Conservation (phyloP, 2,797 vertebrate genomes). For the Synanceia verrucosa region DNA sequence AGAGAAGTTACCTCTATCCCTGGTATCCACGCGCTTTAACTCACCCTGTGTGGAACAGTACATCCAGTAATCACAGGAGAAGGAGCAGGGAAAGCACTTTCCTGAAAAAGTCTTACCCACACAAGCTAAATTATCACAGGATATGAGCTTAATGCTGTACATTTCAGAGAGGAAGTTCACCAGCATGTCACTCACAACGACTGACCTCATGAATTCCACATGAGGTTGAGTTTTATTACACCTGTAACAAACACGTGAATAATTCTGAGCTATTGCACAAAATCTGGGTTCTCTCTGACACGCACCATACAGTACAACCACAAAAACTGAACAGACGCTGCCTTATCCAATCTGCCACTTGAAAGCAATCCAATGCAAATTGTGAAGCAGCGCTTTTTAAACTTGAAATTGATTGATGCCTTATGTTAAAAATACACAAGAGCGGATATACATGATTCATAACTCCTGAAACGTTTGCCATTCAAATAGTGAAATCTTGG, state of each 20-base stretch:
- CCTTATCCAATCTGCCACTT: constrained; percentile 64
- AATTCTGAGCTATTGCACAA: constrained; percentile 50
- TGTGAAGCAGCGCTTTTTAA: constrained; percentile 44
- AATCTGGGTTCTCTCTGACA: constrained; percentile 44
- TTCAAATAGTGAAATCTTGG: constrained; percentile 41
- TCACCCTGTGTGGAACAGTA: constrained; percentile 21
- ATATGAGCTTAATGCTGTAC: constrained; percentile 36
- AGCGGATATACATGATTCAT: constrained; percentile 45
- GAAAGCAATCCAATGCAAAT: constrained; percentile 68
- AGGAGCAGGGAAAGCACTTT: constrained; percentile 12
- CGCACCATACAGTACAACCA: constrained; percentile 45
- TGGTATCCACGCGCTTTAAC: constrained; percentile 1
- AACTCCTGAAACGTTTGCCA: constrained; percentile 45
- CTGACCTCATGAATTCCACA: constrained; percentile 36
- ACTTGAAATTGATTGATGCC: constrained; percentile 59
- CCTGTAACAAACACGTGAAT: constrained; percentile 65
- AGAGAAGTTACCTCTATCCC: not conserved
- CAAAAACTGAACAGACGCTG: constrained; percentile 62
- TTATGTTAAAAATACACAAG: constrained; percentile 56
- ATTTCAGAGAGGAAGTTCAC: constrained; percentile 56
- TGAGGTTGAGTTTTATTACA: constrained; percentile 57
- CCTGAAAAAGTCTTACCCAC: constrained; percentile 14
- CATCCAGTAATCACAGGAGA: constrained; percentile 44
- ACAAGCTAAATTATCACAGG: constrained; percentile 43
- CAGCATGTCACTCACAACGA: constrained; percentile 33